phyloP scores from a whole-genome alignment of 2,113 vertebrate species.

The Hemibagrus wyckioides region DNA sequence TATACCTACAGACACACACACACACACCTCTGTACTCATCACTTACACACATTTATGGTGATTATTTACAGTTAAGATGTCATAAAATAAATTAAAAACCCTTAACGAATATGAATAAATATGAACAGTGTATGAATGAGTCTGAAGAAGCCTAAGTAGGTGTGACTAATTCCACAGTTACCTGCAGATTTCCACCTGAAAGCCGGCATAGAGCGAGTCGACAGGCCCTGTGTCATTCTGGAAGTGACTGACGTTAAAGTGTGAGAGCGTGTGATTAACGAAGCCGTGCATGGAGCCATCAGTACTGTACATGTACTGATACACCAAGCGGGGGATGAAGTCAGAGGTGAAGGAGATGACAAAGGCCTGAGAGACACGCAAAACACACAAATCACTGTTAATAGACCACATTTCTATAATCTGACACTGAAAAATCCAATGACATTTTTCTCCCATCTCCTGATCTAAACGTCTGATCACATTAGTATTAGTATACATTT shows the following conservation, averaged over 20 bases:
- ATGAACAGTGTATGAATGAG: not conserved
- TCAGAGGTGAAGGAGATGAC: conserved; percentile 96
- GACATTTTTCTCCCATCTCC: not conserved
- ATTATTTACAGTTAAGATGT: not conserved
- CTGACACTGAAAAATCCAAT: not conserved
- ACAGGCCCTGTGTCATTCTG: conserved; percentile 86
- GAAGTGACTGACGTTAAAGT: conserved; percentile 97
- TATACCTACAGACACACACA: conserved; percentile 78
- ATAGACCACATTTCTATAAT: not conserved
- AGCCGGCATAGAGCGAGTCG: conserved; percentile 81
- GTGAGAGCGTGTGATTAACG: conserved; percentile 94
- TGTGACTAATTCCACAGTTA: conserved; percentile 57
- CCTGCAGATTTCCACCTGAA: conserved; percentile 91
- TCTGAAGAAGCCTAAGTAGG: not conserved
- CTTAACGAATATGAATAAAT: not conserved
- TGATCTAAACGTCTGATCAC: not conserved
- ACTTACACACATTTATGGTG: not conserved
- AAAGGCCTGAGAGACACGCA: not conserved
- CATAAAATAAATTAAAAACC: too few relatives aligned
- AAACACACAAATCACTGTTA: not conserved
- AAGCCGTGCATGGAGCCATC: conserved; percentile 98
- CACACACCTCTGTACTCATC: not conserved
- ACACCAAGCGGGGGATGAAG: conserved; percentile 98
- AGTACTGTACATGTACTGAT: conserved; percentile 96
- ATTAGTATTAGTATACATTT: not conserved